Percentiles rank a stretch among this genome's conserved stretches.
Conservation (phyloP, 1,140 invertebrate species). For the Drosophila nannoptera region DNA sequence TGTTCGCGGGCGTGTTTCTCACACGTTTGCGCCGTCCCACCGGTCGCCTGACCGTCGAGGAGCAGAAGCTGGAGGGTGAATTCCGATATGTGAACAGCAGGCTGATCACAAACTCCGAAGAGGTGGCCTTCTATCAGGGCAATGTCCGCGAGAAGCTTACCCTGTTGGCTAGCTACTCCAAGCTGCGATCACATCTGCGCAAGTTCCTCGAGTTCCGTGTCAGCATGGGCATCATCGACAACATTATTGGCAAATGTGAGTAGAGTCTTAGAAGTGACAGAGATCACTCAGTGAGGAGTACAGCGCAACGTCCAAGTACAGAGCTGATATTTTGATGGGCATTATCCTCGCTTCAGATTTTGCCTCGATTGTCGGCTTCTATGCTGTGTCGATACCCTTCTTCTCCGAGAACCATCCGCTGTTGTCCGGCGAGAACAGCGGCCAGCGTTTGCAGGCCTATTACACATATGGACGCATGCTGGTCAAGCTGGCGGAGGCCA, state of each 20-base stretch:
- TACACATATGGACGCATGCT: slow-evolving; percentile 98
- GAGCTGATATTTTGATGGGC: background rate
- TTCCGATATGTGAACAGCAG: slow-evolving; percentile 97
- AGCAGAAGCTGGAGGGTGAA: slow-evolving; percentile 98
- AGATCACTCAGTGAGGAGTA: too few relatives aligned
- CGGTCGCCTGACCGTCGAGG: slow-evolving; percentile 90
- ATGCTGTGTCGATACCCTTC: slow-evolving; percentile 96
- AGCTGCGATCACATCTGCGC: slow-evolving; percentile 92
- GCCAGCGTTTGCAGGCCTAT: slow-evolving; percentile 89
- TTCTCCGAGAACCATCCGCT: slow-evolving; percentile 85
- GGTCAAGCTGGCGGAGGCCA: slow-evolving; percentile 97
- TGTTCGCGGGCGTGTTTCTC: slow-evolving; percentile 89
- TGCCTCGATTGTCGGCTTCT: slow-evolving; percentile 96
- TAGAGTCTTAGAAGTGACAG: slow-evolving; percentile 52
- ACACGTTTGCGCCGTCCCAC: slow-evolving; percentile 91
- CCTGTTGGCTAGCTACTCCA: slow-evolving; percentile 92
- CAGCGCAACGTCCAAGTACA: background rate
- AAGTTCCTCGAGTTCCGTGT: slow-evolving; percentile 95
- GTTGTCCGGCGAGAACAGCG: slow-evolving; percentile 82
- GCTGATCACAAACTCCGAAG: slow-evolving; percentile 98
- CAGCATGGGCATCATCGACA: slow-evolving; percentile 96
- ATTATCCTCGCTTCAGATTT: slow-evolving; percentile 83
- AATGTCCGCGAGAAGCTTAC: slow-evolving; percentile 93
- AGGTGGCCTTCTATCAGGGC: slow-evolving; percentile 97
- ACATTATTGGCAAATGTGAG: slow-evolving; percentile 97